A percentile compares a stretch with the other conserved stretches of the same genome.
These are phyloP conservation scores for Phyllostomus hastatus DNA, from an alignment of 2,113 vertebrate genomes.

Conservation along the genomic window DNA sequence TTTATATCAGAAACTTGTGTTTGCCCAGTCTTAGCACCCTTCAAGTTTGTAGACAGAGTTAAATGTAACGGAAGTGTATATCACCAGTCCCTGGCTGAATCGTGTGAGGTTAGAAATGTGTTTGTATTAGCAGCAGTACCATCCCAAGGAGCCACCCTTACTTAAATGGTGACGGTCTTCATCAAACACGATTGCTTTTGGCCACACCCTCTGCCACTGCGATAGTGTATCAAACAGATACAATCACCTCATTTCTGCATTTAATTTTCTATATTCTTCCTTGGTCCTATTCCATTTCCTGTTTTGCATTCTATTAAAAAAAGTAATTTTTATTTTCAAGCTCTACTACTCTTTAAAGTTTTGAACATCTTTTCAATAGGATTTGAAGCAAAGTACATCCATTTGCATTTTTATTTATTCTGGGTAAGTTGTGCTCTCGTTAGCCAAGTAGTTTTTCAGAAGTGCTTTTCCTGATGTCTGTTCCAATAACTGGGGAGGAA, in stretches of 20 bases:
- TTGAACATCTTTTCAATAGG: not conserved
- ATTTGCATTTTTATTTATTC: constrained; percentile 51
- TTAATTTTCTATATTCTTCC: not conserved
- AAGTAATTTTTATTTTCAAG: not conserved
- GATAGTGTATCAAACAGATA: not conserved
- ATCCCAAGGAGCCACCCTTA: not conserved
- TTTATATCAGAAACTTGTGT: not conserved
- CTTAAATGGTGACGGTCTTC: not conserved
- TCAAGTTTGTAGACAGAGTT: not conserved
- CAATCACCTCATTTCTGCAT: not conserved
- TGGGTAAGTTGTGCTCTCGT: not conserved
- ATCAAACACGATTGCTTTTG: not conserved
- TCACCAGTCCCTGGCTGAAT: not conserved
- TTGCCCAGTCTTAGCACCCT: not conserved
- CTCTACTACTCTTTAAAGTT: not conserved
- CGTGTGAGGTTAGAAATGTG: not conserved
- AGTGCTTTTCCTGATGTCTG: constrained; percentile 20
- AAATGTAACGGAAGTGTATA: not conserved
- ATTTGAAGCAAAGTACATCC: constrained; percentile 17
- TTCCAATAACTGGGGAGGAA: not conserved
- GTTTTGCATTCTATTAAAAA: not conserved
- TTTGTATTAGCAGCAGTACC: not conserved
- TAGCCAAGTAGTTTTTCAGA: not conserved
- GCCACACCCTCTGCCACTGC: not conserved
- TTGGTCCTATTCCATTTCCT: not conserved